Percentiles rank a stretch among this genome's conserved stretches.
Conservation (phyloP, 2,113 vertebrate species). For the Pterocles gutturalis region DNA sequence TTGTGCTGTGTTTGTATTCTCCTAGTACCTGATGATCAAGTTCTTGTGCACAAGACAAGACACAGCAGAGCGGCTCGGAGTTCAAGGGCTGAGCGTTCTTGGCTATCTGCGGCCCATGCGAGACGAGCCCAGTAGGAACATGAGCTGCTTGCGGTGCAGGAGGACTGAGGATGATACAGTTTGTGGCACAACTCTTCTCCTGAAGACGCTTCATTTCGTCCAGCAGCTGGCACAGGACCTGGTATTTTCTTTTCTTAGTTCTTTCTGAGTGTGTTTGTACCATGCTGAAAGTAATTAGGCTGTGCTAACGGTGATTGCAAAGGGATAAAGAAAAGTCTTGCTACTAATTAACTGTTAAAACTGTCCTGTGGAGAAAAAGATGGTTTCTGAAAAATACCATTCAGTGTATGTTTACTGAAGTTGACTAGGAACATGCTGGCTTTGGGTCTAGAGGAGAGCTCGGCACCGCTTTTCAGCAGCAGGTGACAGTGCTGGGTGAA, state of each 20-base stretch:
- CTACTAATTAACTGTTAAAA: background rate
- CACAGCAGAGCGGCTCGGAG: slow-evolving; percentile 90
- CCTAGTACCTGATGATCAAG: slow-evolving; percentile 96
- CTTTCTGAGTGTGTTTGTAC: background rate
- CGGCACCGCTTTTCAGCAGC: background rate
- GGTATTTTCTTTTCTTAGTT: slow-evolving; percentile 72
- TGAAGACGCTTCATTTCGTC: slow-evolving; percentile 92
- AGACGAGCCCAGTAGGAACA: slow-evolving; percentile 75
- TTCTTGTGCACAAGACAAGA: slow-evolving; percentile 94
- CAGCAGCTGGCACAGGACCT: slow-evolving; percentile 93
- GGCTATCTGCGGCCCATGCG: slow-evolving; percentile 86
- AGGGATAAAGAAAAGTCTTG: background rate
- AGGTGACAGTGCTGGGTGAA: background rate
- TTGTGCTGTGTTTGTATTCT: background rate
- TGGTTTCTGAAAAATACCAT: background rate
- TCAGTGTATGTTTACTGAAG: background rate
- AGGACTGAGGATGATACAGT: slow-evolving; percentile 53
- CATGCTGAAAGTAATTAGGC: background rate
- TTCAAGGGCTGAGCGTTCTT: slow-evolving; percentile 88
- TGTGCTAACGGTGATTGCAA: background rate
- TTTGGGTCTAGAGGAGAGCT: background rate
- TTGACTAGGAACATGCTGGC: background rate
- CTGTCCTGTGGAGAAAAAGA: background rate
- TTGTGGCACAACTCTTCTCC: slow-evolving; percentile 88
- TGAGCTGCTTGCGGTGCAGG: slow-evolving; percentile 73